A percentile compares a stretch with the other conserved stretches of the same genome.
phyloP scores from a whole-genome alignment of 2,113 vertebrate genomes.

The Bucco capensis region DNA sequence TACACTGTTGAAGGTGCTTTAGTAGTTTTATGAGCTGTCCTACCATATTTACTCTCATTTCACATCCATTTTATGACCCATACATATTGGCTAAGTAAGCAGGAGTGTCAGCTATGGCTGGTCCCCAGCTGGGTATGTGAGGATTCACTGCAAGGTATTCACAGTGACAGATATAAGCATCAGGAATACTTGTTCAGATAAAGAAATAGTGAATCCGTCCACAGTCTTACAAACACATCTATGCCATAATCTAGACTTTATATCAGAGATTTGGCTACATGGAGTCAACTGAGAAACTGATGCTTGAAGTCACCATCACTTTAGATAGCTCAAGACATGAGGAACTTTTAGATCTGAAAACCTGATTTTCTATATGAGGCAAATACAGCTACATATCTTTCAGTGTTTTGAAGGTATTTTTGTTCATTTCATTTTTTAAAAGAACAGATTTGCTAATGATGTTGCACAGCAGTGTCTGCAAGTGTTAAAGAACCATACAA shows the following conservation, averaged over 20 bases:
- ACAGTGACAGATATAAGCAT: background rate
- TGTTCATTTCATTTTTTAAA: background rate
- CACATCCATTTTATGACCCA: background rate
- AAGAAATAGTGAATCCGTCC: background rate
- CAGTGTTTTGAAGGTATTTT: background rate
- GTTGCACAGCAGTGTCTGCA: background rate
- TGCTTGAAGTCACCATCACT: background rate
- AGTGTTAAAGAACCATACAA: background rate
- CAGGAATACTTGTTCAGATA: background rate
- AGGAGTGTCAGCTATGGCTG: background rate
- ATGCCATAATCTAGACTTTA: background rate
- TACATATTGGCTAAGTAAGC: background rate
- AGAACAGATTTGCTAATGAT: background rate
- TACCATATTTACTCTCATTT: background rate
- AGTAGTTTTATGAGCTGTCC: background rate
- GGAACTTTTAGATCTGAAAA: background rate
- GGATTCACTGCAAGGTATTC: background rate
- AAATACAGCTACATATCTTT: background rate
- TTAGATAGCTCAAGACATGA: background rate
- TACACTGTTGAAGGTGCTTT: background rate
- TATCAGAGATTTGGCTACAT: background rate
- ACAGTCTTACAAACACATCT: background rate
- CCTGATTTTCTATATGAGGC: background rate
- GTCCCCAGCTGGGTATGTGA: background rate
- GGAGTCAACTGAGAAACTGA: background rate